These are phyloP conservation scores for Sylvia borin DNA, from an alignment of 2,797 vertebrate genomes.

Conservation along the genomic window DNA sequence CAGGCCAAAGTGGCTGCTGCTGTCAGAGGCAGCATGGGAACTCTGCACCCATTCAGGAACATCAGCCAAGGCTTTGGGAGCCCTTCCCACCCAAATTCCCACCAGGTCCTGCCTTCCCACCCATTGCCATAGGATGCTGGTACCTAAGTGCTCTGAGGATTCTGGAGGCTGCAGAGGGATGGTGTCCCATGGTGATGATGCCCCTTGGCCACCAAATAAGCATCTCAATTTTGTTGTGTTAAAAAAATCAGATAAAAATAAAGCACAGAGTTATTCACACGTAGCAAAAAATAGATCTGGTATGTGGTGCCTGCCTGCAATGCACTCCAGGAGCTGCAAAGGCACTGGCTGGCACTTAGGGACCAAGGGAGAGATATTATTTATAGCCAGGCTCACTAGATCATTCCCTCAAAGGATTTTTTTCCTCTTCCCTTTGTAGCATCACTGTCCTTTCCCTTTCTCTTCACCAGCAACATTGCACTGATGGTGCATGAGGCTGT, in stretches of 20 bases:
- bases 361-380: neutral
- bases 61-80: neutral
- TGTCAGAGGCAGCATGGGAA: neutral
- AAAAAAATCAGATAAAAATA: neutral
- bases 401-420: neutral
- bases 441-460: neutral
- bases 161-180: neutral
- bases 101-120: neutral
- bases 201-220: neutral
- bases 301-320: neutral
- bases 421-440: neutral
- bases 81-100: neutral
- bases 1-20: neutral
- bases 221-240: neutral
- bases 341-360: neutral
- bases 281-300: constrained; percentile 35
- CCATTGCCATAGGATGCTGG: neutral
- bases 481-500: neutral
- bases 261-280: neutral
- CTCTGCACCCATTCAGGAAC: neutral
- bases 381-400: constrained; percentile 31
- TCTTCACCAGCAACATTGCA: accelerated
- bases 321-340: constrained; percentile 8
- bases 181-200: neutral
- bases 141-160: accelerated